Percentiles rank a stretch among this genome's conserved stretches.
Conservation (phyloP, 2,113 vertebrate species). For the Mionectes macconnelli region DNA sequence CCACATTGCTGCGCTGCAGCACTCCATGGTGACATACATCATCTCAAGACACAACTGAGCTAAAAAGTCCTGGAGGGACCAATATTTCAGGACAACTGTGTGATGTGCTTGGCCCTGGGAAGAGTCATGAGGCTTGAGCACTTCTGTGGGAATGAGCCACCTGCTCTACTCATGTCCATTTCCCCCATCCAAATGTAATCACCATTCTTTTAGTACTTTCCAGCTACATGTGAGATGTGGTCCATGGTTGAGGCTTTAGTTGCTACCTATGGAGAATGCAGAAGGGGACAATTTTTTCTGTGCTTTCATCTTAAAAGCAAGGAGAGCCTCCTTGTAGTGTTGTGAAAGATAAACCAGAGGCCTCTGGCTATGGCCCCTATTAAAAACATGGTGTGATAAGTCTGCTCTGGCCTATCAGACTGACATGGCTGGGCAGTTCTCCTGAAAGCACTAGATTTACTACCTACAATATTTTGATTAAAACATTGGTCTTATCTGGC, state of each 20-base stretch:
- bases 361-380: background rate
- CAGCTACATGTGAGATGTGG: background rate
- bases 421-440: background rate
- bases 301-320: background rate
- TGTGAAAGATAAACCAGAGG: background rate
- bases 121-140: background rate
- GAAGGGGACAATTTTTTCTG: background rate
- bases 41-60: background rate
- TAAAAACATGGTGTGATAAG: background rate
- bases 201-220: background rate
- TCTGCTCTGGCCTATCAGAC: background rate
- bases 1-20: rapidly evolving
- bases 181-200: background rate
- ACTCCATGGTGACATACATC: background rate
- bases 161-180: background rate
- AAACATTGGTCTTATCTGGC: conserved; percentile 34
- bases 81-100: background rate
- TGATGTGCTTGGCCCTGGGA: background rate
- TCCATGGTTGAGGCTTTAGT: background rate
- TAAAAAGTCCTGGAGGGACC: background rate
- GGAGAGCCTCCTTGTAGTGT: background rate
- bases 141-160: background rate
- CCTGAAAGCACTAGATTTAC: background rate
- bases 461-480: background rate
- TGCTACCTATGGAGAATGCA: background rate